A percentile compares a stretch with the other conserved stretches of the same genome.
Conservation (phyloP, 2,797 vertebrate species). For the Takifugu ocellatus region DNA sequence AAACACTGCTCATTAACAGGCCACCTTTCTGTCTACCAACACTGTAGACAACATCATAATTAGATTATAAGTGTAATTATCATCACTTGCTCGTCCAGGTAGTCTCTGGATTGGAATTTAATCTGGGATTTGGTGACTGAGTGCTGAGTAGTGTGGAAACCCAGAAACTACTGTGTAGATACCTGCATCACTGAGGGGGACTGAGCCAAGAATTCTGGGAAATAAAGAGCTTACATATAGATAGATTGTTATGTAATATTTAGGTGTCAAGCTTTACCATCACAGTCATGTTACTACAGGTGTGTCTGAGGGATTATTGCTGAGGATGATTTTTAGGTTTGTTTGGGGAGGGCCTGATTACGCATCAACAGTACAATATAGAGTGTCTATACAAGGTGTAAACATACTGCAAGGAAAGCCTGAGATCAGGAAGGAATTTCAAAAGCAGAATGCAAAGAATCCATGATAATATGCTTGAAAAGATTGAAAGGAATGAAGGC, state of each 20-base stretch:
- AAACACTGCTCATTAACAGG: background rate
- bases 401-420: too few species aligned
- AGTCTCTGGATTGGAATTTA: slow-evolving; percentile 67
- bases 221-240: slow-evolving; percentile 17
- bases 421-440: too few species aligned
- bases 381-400: too few species aligned
- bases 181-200: slow-evolving; percentile 8
- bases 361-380: too few species aligned
- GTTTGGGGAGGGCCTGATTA: too few species aligned
- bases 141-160: slow-evolving; percentile 69
- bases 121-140: slow-evolving; percentile 73
- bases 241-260: slow-evolving; percentile 34
- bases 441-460: too few species aligned
- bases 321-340: slow-evolving; percentile 9
- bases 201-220: slow-evolving; percentile 1
- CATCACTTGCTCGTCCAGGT: slow-evolving; percentile 57
- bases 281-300: slow-evolving; percentile 18
- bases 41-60: slow-evolving; percentile 42
- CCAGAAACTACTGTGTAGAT: slow-evolving; percentile 45
- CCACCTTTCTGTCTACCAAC: background rate
- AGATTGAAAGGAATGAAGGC: too few species aligned
- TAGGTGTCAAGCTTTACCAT: slow-evolving; percentile 10
- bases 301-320: slow-evolving; percentile 13
- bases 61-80: slow-evolving; percentile 60
- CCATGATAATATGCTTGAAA: too few species aligned